These are phyloP conservation scores for Oxycera nigricornis DNA, from an alignment of 2,888 invertebrate genomes.

Conservation along the genomic window DNA sequence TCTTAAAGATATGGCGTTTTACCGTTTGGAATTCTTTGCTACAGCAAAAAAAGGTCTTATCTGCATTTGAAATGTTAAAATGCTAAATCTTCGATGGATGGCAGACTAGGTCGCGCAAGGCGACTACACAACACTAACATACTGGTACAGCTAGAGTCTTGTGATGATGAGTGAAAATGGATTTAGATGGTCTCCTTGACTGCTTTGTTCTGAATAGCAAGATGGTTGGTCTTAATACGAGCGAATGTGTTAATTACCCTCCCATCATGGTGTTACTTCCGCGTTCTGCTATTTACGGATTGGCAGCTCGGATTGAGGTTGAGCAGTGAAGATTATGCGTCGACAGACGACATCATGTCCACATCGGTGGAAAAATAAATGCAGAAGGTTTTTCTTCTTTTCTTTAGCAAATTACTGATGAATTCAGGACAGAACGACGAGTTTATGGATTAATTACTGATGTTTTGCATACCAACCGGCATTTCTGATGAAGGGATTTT, in stretches of 20 bases:
- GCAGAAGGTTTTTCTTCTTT: too few species aligned
- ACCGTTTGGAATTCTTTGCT: background rate
- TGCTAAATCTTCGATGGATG: background rate
- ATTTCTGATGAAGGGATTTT: too few species aligned
- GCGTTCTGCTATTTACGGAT: too few species aligned
- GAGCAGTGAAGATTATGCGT: too few species aligned
- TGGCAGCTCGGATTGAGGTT: too few species aligned
- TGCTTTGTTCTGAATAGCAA: background rate
- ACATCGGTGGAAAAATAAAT: too few species aligned
- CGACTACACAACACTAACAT: background rate
- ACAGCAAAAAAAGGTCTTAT: background rate
- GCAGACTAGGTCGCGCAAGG: background rate
- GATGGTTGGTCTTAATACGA: background rate
- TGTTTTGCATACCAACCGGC: too few species aligned
- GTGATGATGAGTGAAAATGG: too few species aligned
- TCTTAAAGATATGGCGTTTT: background rate
- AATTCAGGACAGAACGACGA: too few species aligned
- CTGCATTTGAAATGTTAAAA: background rate
- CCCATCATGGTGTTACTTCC: background rate
- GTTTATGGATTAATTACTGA: too few species aligned
- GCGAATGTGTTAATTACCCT: background rate
- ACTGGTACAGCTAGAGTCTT: background rate
- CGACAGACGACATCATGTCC: too few species aligned
- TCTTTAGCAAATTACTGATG: too few species aligned
- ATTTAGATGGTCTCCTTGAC: background rate